Evolutionary conservation across 2,113 vertebrate species (phyloP).

Genomic region (Sigmodon hispidus): DNA sequence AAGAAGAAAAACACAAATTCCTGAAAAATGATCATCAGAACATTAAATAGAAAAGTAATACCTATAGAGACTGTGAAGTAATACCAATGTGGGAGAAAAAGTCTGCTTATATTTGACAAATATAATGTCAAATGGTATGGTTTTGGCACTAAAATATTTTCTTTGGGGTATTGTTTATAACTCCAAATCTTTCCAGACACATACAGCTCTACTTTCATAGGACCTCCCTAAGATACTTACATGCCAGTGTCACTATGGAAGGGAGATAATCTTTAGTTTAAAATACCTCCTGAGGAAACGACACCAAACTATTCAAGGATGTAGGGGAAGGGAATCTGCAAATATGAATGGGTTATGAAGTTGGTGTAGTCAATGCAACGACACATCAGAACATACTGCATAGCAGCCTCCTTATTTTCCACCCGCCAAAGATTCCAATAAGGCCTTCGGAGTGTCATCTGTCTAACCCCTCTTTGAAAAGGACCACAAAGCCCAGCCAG

Average conservation of each 20-base stretch:
- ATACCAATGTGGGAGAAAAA: background rate
- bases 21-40: constrained; percentile 29
- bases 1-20: constrained; percentile 44
- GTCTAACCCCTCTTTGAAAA: constrained; percentile 43
- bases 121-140: constrained; percentile 19
- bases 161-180: constrained; percentile 36
- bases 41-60: constrained; percentile 49
- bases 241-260: constrained; percentile 10
- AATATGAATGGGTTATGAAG: constrained; percentile 23
- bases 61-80: background rate
- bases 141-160: constrained; percentile 22
- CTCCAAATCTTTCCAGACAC: constrained; percentile 15
- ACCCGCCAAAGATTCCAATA: constrained; percentile 32
- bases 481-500: constrained; percentile 19
- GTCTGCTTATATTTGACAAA: constrained; percentile 38
- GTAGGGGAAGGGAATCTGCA: background rate
- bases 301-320: constrained; percentile 49
- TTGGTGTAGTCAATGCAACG: constrained; percentile 3
- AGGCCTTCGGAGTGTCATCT: constrained; percentile 40
- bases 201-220: constrained; percentile 50
- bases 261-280: constrained; percentile 41
- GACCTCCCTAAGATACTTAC: constrained; percentile 52
- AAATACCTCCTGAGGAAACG: constrained; percentile 54
- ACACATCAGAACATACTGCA: background rate
- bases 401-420: background rate